Percentiles rank a stretch among this genome's conserved stretches.
Conservation (phyloP, 2,113 vertebrate genomes). For the Brevimyrus niger region DNA sequence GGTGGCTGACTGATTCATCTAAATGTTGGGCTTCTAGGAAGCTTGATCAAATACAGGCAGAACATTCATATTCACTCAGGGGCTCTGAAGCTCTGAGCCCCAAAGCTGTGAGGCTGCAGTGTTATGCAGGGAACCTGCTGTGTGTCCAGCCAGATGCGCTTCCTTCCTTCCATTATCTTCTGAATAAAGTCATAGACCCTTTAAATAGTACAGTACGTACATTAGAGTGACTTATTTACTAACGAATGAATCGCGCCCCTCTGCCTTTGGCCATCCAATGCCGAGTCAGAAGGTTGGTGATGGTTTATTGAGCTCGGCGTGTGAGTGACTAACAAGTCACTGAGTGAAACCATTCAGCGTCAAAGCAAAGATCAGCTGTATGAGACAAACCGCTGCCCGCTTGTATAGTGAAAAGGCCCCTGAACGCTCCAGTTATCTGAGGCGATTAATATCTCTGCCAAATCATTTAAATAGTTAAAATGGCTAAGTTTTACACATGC, state of each 20-base stretch:
- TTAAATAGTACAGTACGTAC: background rate
- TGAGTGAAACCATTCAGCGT: background rate
- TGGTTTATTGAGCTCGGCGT: background rate
- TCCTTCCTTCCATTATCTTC: background rate
- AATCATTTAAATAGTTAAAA: background rate
- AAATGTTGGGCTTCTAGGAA: background rate
- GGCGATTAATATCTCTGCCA: background rate
- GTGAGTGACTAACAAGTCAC: background rate
- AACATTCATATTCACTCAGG: background rate
- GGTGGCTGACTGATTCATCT: background rate
- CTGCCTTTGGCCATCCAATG: background rate
- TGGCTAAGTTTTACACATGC: background rate
- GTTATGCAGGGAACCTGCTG: background rate
- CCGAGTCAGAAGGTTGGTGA: background rate
- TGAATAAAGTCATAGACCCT: background rate
- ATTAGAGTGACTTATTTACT: background rate
- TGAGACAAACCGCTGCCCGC: background rate
- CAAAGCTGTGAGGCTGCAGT: background rate
- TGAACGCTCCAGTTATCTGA: background rate
- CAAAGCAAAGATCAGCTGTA: background rate
- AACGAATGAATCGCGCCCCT: background rate
- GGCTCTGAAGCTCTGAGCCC: background rate
- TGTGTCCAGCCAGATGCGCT: background rate
- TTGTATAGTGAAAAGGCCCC: background rate
- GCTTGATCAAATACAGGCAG: background rate